phyloP scores from a whole-genome alignment of 2,113 vertebrate genomes.

The Seriola aureovittata region DNA sequence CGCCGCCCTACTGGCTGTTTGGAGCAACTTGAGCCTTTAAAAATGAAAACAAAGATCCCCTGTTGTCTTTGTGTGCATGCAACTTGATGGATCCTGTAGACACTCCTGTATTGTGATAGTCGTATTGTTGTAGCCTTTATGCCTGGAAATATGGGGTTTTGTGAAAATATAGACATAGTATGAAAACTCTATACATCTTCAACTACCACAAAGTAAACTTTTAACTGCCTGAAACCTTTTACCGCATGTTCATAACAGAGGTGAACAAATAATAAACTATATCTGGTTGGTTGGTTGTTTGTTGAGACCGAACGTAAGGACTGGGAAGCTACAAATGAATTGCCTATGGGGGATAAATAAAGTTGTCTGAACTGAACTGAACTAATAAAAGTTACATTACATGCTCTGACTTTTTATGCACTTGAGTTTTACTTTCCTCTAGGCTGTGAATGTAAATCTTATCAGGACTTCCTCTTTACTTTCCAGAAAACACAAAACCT shows the following conservation, averaged over 20 bases:
- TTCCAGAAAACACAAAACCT: constrained; percentile 14
- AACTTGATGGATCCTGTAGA: not conserved
- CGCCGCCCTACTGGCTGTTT: constrained; percentile 20
- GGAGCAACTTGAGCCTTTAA: not conserved
- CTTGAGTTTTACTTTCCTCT: not conserved
- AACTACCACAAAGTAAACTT: too few species aligned
- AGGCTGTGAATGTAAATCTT: not conserved
- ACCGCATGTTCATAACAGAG: too few species aligned
- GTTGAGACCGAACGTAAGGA: too few species aligned
- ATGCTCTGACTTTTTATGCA: not conserved
- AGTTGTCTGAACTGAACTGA: too few species aligned
- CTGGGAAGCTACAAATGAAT: too few species aligned
- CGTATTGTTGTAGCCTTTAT: not conserved
- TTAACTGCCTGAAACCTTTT: too few species aligned
- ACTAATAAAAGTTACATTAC: too few species aligned
- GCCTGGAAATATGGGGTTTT: not conserved
- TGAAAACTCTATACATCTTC: too few species aligned
- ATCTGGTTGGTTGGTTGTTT: too few species aligned
- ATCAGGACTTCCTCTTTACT: not conserved
- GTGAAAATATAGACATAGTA: not conserved
- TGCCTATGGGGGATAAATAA: too few species aligned
- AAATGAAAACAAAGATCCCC: not conserved
- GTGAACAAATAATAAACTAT: too few species aligned
- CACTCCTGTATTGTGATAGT: not conserved
- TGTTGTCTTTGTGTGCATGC: not conserved